Conservation (phyloP, 2,888 invertebrate genomes). For the Drosophila melanosoma region DNA sequence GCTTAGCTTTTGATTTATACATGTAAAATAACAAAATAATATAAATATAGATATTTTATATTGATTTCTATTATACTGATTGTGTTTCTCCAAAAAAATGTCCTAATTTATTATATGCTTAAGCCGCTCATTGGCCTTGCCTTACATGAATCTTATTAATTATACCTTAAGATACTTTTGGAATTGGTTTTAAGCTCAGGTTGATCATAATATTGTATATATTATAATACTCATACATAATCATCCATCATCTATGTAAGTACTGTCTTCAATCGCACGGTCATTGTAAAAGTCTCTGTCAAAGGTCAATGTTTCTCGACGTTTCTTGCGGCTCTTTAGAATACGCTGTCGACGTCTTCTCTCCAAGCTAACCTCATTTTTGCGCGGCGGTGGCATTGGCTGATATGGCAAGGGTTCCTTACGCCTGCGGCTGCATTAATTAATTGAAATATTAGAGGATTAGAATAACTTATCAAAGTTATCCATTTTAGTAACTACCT, state of each 20-base stretch:
- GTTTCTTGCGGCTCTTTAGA: conserved; percentile 23
- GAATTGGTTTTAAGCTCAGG: neutral
- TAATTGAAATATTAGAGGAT: neutral
- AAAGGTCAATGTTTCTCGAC: neutral
- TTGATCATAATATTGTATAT: neutral
- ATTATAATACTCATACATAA: neutral
- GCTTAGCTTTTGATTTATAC: conserved; percentile 36
- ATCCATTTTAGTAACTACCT: conserved; percentile 19
- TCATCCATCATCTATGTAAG: neutral
- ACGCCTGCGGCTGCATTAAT: conserved; percentile 25
- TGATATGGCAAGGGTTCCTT: conserved; percentile 41
- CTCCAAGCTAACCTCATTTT: conserved; percentile 12
- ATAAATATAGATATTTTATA: neutral
- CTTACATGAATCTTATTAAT: neutral
- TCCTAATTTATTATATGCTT: no score
- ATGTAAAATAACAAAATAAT: neutral
- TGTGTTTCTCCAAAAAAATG: no score
- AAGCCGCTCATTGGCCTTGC: neutral
- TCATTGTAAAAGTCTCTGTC: neutral
- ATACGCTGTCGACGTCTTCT: conserved; percentile 5
- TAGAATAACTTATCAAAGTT: neutral
- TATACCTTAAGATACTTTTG: neutral
- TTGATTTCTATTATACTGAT: neutral
- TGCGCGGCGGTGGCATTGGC: conserved; percentile 34
- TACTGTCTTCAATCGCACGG: neutral